phyloP scores from a whole-genome alignment of 2,888 invertebrate genomes.

The Teinopalpus imperialis region DNA sequence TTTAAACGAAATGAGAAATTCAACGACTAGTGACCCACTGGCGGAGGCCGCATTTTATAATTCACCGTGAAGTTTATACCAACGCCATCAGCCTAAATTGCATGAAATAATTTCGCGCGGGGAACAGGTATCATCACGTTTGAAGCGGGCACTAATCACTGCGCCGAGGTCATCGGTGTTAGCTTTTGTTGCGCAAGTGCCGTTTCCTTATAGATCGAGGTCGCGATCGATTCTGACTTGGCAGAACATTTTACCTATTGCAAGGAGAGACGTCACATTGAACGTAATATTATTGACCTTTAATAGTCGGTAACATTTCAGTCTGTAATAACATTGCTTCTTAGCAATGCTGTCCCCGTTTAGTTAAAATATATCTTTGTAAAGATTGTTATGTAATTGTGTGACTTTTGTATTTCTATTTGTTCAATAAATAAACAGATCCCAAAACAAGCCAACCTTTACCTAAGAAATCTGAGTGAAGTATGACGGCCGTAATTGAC shows the following conservation, averaged over 20 bases:
- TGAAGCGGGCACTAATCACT: conserved; percentile 48
- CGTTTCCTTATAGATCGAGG: conserved; percentile 42
- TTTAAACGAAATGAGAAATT: conserved; percentile 19
- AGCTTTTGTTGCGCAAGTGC: conserved; percentile 33
- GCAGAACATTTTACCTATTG: conserved; percentile 19
- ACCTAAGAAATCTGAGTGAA: no score
- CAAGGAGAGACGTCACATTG: conserved; percentile 7
- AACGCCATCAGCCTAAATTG: conserved; percentile 24
- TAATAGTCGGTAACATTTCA: conserved; percentile 5
- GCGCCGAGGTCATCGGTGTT: conserved; percentile 39
- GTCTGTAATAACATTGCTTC: neutral
- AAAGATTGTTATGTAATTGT: neutral
- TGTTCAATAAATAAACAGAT: no score
- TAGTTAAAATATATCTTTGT: no score
- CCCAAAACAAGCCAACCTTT: no score
- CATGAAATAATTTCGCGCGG: conserved; percentile 1
- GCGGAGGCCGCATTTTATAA: conserved; percentile 27
- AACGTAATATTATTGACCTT: conserved; percentile 20
- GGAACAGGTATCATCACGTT: conserved; percentile 37
- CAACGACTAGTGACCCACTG: conserved; percentile 24
- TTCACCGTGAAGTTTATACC: conserved; percentile 28
- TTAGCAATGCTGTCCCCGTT: conserved; percentile 3
- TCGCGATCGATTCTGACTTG: conserved; percentile 31
- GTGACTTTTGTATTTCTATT: neutral
- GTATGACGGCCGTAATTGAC: no score